Conservation (phyloP, 2,888 invertebrate species). For the Rotaria socialis region DNA sequence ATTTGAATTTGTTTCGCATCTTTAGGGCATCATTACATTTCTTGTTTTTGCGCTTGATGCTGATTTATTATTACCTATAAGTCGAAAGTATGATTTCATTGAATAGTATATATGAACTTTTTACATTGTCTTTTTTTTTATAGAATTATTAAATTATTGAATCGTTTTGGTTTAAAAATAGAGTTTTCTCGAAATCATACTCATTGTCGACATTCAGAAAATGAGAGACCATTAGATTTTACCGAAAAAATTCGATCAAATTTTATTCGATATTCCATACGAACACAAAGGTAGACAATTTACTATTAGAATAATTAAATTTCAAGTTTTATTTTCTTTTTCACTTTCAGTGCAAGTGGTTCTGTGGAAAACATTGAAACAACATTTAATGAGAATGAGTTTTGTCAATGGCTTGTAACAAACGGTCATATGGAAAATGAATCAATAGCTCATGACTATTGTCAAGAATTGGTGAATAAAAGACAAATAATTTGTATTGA, state of each 20-base stretch:
- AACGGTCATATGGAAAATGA: not conserved
- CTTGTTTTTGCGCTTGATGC: slow-evolving; percentile 81
- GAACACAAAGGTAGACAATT: not conserved
- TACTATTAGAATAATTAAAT: too few relatives aligned
- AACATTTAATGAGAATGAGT: not conserved
- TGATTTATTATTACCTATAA: slow-evolving; percentile 63
- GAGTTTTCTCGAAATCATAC: not conserved
- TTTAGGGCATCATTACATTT: slow-evolving; percentile 71
- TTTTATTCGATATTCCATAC: not conserved
- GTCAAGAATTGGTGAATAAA: not conserved
- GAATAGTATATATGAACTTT: not conserved
- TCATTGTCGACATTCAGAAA: not conserved
- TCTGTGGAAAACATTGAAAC: not conserved
- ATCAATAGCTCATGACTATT: not conserved
- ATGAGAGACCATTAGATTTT: not conserved
- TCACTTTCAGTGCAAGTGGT: not conserved
- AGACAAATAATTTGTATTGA: slow-evolving; percentile 8
- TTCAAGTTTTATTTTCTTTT: too few relatives aligned
- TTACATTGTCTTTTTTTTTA: not conserved
- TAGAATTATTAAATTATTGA: slow-evolving; percentile 8
- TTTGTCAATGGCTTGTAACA: not conserved
- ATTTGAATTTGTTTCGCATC: slow-evolving; percentile 55
- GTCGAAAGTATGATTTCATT: slow-evolving; percentile 18
- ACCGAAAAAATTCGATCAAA: not conserved
- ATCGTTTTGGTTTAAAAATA: not conserved